Base-by-base conservation (phyloP, 2,113 vertebrate genomes). In the Dicaeum eximium region DNA sequence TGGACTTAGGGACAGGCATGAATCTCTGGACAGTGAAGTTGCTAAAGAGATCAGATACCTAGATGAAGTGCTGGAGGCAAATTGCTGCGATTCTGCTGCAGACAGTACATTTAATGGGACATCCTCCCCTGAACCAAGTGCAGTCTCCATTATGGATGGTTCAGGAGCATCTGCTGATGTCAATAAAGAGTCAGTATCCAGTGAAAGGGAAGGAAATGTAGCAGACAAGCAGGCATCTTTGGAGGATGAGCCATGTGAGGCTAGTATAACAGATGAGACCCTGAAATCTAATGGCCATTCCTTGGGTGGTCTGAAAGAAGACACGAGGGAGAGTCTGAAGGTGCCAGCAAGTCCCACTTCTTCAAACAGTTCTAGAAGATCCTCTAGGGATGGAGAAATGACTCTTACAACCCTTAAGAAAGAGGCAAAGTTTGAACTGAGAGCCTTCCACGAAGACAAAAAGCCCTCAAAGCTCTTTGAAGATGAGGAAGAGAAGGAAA, bases 31-130 rank as follows among this genome's bases (percentile, higher is more conserved):
- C 88, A 98, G 97, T 27, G 99, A 99, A 40, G 98, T 99, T 88
- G 98, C 98, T 93, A 97, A 99, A 98, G 99, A 99, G 97, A 99
- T 99, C 95, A 97, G 98, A 31, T 99, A 99, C 97, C 96, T 99
- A 96, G 99, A 99, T 87, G 99, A 99, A 97, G 99, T 99, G 31
- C 96, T 99, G 69, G 99, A 99, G 69, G 99, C 98, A 95, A 99
- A 98, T 88, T 98, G 98, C 88, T 98, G 98, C 1, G 98, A 99
- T 45, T 98, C 98, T 67, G 96, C 97, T 48, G 53, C 95, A 57
- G 99, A 99, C 70, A 98, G 97, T 47, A 96, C 98, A 37, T 98
- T 98, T 80, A 99, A 99, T 88, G 98, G 98, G 75, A 98, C 96
- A 14, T 96, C 98, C 5, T 98, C 98, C 72, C 98, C 98, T 8